Percentiles rank a stretch among this genome's conserved stretches.
phyloP scores from a whole-genome alignment of 2,797 vertebrate species.

The Bovichtus diacanthus region DNA sequence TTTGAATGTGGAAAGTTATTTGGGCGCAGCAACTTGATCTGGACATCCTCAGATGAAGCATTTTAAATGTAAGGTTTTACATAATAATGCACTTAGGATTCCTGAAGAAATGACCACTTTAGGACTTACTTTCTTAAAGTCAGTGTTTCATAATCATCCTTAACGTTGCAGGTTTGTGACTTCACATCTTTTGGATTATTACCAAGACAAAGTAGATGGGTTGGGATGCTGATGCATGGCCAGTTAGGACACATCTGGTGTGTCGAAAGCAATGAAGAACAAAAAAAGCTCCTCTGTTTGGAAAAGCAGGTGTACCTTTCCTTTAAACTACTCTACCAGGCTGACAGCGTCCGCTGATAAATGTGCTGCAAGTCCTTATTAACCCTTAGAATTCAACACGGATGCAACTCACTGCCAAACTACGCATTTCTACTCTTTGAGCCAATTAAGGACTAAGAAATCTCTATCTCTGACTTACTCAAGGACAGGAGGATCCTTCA shows the following conservation, averaged over 20 bases:
- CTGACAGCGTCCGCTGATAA: not conserved
- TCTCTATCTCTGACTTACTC: slow-evolving; percentile 54
- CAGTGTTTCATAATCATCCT: not conserved
- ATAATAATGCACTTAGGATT: too few relatives aligned
- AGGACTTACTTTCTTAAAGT: too few relatives aligned
- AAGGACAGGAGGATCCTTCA: slow-evolving; percentile 53
- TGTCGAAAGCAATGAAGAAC: not conserved
- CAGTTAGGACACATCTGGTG: not conserved
- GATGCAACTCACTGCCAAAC: slow-evolving; percentile 10
- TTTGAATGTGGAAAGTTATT: too few relatives aligned
- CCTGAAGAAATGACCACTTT: too few relatives aligned
- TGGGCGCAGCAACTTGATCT: too few relatives aligned
- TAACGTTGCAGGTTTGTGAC: not conserved
- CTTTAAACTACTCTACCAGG: not conserved
- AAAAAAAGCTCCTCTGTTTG: not conserved
- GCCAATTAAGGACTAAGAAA: too few relatives aligned
- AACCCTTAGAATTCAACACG: not conserved
- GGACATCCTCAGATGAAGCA: too few relatives aligned
- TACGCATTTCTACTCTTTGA: slow-evolving; percentile 20
- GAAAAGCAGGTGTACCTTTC: too few relatives aligned
- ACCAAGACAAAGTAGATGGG: not conserved
- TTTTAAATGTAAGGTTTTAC: too few relatives aligned
- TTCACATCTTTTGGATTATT: not conserved
- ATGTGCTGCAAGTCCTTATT: slow-evolving; percentile 1
- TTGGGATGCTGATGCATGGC: not conserved